Evolutionary conservation across 1,140 invertebrate species (phyloP), one percentile per base, ranked within the genome.

Genomic region (Drosophila pruinosa): DNA sequence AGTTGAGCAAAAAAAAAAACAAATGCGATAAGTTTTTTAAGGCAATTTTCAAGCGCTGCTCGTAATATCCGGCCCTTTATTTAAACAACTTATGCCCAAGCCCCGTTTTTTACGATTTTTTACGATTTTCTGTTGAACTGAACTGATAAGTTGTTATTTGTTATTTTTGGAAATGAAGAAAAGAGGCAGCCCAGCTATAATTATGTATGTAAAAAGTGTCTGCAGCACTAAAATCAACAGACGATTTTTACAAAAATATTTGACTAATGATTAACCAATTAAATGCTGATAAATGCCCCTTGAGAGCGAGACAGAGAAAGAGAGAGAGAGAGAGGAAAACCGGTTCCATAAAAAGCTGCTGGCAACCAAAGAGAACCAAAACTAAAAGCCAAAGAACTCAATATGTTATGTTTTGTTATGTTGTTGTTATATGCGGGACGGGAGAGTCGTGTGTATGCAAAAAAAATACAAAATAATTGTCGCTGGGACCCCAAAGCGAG

Each of bases 261-360:
- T 85, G 81, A 86, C 77, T 85, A 86, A 85, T 85, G 81, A 85
- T 86, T 85, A 86, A 81, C 81, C 74, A 85, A 86, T 85, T 85
- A 86, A 85, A 77, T 77, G 77, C 73, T 85, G 82, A 85, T 85
- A 86, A 86, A 80, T 74, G 59, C 52, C 43, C 26, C 22, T 41
- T 41, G 17, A 39, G 38, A 7, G 48, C 0, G 48, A n/a, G 17
- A 21, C 1, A 10, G 15, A 17, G 21, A 12, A 4, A 10, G 17
- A 10, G 21, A 21, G 1, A 10, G 15, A 17, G 21, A 12, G 7
- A 10, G 17, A 10, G 21, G n/a, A 24, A 67, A 72, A 72, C 62
- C 69, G 62, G 69, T 72, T 72, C 10, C 7, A 21, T 7, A 62
- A 62, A 47, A 65, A 53, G 14, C 36, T 50, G 21, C 10, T 53